phyloP scores from a whole-genome alignment of 2,888 invertebrate genomes.

The Sinohyriopsis cumingii region DNA sequence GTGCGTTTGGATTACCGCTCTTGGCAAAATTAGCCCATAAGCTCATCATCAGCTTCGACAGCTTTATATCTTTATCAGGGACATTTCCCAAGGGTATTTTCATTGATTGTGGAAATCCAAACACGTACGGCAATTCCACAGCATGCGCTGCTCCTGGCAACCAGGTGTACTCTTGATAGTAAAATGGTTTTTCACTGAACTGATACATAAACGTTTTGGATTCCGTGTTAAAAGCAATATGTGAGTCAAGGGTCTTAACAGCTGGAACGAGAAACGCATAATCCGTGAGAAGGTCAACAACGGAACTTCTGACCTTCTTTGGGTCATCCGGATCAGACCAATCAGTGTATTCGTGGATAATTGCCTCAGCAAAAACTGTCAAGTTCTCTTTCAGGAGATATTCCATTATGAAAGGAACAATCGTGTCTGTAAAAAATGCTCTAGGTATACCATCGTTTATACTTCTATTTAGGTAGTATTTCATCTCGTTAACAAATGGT shows the following conservation, averaged over 20 bases:
- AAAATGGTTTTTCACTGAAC: conserved; percentile 34
- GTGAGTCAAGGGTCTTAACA: conserved; percentile 87
- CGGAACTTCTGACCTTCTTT: conserved; percentile 84
- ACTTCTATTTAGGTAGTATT: neutral
- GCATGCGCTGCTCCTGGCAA: conserved; percentile 64
- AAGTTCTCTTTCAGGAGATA: conserved; percentile 8
- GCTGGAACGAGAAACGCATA: conserved; percentile 95
- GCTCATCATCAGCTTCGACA: conserved; percentile 89
- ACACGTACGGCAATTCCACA: conserved; percentile 63
- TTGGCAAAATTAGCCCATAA: conserved; percentile 97
- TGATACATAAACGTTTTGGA: conserved; percentile 46
- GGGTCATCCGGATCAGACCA: conserved; percentile 75
- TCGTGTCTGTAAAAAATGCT: conserved; percentile 7
- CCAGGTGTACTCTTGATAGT: conserved; percentile 35
- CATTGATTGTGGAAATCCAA: conserved; percentile 41
- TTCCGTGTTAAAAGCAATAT: conserved; percentile 76
- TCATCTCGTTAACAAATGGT: neutral
- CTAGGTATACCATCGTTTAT: conserved; percentile 4
- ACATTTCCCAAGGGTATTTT: conserved; percentile 74
- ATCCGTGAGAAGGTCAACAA: conserved; percentile 92
- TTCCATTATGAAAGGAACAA: neutral
- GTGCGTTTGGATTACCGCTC: conserved; percentile 76
- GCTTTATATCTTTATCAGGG: conserved; percentile 85
- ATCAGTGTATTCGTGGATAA: conserved; percentile 20
- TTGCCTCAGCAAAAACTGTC: conserved; percentile 8